phyloP scores from a whole-genome alignment of 2,888 invertebrate species.

The Parnassius apollo region DNA sequence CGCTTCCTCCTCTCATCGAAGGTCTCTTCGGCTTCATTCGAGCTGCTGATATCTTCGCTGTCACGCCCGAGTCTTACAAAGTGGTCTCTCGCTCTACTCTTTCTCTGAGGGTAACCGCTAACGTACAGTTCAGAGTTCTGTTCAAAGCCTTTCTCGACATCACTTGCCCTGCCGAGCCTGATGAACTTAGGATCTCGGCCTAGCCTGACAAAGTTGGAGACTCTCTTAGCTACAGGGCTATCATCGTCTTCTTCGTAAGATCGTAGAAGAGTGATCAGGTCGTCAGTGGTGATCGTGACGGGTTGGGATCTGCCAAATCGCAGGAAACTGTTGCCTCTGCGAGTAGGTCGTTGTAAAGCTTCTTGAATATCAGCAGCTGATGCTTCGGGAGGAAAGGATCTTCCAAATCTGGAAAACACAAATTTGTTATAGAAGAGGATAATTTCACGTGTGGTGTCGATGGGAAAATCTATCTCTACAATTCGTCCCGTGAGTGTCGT shows the following conservation, averaged over 20 bases:
- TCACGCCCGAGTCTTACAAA: conserved; percentile 71
- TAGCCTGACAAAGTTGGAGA: conserved; percentile 61
- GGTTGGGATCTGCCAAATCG: conserved; percentile 70
- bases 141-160: conserved; percentile 54
- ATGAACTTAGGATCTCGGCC: conserved; percentile 74
- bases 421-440: too few species aligned
- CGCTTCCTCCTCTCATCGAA: conserved; percentile 62
- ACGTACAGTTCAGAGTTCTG: conserved; percentile 50
- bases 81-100: conserved; percentile 65
- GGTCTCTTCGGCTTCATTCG: conserved; percentile 46
- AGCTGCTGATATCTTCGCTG: conserved; percentile 61
- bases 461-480: too few species aligned
- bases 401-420: conserved; percentile 57
- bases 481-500: too few species aligned
- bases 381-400: conserved; percentile 66
- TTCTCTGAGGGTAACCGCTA: conserved; percentile 62
- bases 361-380: conserved; percentile 68
- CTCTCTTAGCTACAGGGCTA: conserved; percentile 51
- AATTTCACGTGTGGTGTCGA: too few species aligned
- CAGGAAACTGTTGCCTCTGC: conserved; percentile 66
- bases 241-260: conserved; percentile 68
- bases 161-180: conserved; percentile 66
- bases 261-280: conserved; percentile 59
- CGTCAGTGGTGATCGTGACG: conserved; percentile 58
- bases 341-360: conserved; percentile 52